Base-by-base conservation (phyloP, 1,140 invertebrate species). In the Lysiphlebus fabarum region DNA sequence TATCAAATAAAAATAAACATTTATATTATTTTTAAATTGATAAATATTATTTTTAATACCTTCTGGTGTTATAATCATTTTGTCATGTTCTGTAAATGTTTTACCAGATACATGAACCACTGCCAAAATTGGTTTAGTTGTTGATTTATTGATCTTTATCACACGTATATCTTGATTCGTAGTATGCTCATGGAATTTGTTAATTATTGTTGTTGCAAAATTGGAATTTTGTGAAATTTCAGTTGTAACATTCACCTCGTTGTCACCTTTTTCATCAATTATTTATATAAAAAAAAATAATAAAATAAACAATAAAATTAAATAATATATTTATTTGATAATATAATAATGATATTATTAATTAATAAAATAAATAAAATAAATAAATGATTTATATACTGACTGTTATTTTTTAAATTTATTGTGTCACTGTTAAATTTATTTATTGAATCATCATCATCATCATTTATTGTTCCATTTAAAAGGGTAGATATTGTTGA, bases 91-190 rank as follows among this genome's bases (percentile, higher is more conserved):
- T 9, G 58, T 33, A 47, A 41, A 43, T 14, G 50, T 42, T 47
- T 64, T 64, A 36, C 55, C 58, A 26, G 61, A 55, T 17, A 64
- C 58, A 48, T 61, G 62, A 47, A 64, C 50, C 33, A 64, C 59
- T 41, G 62, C 62, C 36, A 64, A 38, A 36, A 64, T 58, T 14
- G 62, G 59, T 8, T 51, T 17, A 9, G 47, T 10, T 38, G 62
- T 61, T 43, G 62, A 57, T 26, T 54, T 55, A 38, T 63, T 55
- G 38, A 45, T 42, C 57, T 50, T 55, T 53, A 45, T 40, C 43
- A 53, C 34, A 40, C 37, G 6, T n/a, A 40, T 33, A 33, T 33
- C n/a, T 8, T 7, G 8, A 7, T 17, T 49, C 6, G 8, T 49
- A 1, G 26, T 34, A 8, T 36, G 8, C 26, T 49, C 45, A 49